These are phyloP conservation scores for Oscheius sp. DNA, from an alignment of 1,140 invertebrate species.

Conservation along the genomic window DNA sequence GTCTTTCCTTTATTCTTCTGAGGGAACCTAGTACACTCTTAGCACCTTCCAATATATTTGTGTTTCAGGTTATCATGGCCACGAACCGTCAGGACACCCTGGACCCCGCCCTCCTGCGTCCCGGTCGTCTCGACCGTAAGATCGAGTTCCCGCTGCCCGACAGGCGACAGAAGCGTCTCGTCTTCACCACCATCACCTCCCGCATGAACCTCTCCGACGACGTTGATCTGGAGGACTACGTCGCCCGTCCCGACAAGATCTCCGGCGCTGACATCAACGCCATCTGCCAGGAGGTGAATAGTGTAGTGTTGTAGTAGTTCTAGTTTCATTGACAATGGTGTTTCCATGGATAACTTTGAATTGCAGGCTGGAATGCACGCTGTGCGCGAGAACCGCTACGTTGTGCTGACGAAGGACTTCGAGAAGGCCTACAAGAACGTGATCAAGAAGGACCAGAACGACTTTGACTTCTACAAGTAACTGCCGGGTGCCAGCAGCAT, in stretches of 20 bases:
- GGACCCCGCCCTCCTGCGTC: constrained; percentile 92
- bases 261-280: constrained; percentile 99
- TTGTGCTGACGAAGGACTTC: constrained; percentile 96
- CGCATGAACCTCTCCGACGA: constrained; percentile 99
- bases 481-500: neutral
- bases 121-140: constrained; percentile 94
- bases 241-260: constrained; percentile 94
- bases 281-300: constrained; percentile 93
- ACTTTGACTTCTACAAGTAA: constrained; percentile 99
- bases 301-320: neutral
- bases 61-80: constrained; percentile 91
- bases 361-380: constrained; percentile 83
- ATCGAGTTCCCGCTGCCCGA: constrained; percentile 98
- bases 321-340: neutral
- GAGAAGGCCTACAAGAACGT: constrained; percentile 99
- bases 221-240: constrained; percentile 97
- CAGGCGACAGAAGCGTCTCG: constrained; percentile 87
- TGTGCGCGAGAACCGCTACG: constrained; percentile 95
- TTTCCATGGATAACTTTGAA: neutral
- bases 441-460: constrained; percentile 98
- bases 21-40: neutral
- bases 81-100: constrained; percentile 97
- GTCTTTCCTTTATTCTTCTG: neutral
- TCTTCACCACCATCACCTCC: constrained; percentile 94
- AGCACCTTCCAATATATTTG: neutral